These are phyloP conservation scores for Ophiodon elongatus DNA, from an alignment of 2,113 vertebrate species.

Conservation along the genomic window DNA sequence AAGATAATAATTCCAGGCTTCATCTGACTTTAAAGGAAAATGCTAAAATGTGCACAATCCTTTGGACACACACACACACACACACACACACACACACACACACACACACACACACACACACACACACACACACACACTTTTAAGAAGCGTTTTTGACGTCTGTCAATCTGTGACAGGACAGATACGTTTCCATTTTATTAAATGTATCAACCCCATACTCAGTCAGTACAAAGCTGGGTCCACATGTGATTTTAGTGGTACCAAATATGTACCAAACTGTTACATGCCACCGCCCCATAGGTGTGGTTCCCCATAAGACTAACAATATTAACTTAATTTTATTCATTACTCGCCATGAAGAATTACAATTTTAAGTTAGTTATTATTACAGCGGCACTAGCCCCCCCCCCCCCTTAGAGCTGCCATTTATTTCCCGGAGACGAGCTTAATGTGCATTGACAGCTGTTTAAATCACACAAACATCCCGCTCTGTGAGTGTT, in stretches of 20 bases:
- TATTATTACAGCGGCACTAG: not conserved
- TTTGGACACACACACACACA: not conserved
- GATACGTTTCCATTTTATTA: too few relatives aligned
- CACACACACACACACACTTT: too few relatives aligned
- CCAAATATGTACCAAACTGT: not conserved
- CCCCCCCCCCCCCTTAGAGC: not conserved
- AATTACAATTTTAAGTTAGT: not conserved
- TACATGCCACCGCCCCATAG: not conserved
- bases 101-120: too few relatives aligned
- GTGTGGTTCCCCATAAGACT: not conserved
- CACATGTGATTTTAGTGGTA: too few relatives aligned
- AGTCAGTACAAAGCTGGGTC: too few relatives aligned
- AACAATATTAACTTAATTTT: not conserved
- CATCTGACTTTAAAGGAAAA: not conserved
- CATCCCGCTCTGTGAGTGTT: too few relatives aligned
- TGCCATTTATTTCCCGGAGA: not conserved
- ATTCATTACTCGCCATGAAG: not conserved
- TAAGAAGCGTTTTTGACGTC: too few relatives aligned
- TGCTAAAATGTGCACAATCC: not conserved
- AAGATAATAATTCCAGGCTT: not conserved
- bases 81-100: not conserved
- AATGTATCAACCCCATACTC: too few relatives aligned
- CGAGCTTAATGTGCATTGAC: too few relatives aligned
- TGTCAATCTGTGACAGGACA: too few relatives aligned
- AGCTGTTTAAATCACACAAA: too few relatives aligned